These are phyloP conservation scores for Spongia lamella DNA, from an alignment of 37 sponge, comb jelly and placozoan genomes.

Conservation along the genomic window DNA sequence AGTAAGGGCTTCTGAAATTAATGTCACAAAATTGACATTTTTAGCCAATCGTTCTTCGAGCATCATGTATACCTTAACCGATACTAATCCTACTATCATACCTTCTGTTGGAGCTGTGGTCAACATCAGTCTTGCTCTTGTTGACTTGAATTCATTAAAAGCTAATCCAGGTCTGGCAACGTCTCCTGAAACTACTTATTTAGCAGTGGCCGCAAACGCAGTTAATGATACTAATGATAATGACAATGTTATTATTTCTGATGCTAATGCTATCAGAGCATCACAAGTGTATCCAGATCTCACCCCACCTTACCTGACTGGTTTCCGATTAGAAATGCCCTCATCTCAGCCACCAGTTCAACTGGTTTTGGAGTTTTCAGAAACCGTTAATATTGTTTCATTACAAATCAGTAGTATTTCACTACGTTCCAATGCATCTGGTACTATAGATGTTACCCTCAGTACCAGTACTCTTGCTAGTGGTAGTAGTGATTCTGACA, in stretches of 20 bases:
- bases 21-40: slow-evolving; percentile 35
- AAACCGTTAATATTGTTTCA: slow-evolving; percentile 77
- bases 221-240: slow-evolving; percentile 64
- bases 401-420: slow-evolving; percentile 34
- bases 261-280: slow-evolving; percentile 49
- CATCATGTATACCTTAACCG: slow-evolving; percentile 22
- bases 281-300: slow-evolving; percentile 53
- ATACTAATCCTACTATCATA: slow-evolving; percentile 15
- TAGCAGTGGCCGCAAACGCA: slow-evolving; percentile 53
- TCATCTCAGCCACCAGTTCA: slow-evolving; percentile 50
- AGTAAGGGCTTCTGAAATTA: slow-evolving; percentile 52
- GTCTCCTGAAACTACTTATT: slow-evolving; percentile 58
- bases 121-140: slow-evolving; percentile 23
- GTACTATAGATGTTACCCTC: slow-evolving; percentile 27
- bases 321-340: slow-evolving; percentile 72
- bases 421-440: slow-evolving; percentile 33
- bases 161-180: slow-evolving; percentile 59
- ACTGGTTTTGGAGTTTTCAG: slow-evolving; percentile 67
- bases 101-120: slow-evolving; percentile 46
- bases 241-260: slow-evolving; percentile 49
- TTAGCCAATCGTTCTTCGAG: slow-evolving; percentile 30
- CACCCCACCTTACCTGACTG: slow-evolving; percentile 53
- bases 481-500: slow-evolving; percentile 28
- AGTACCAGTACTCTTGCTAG: not conserved
- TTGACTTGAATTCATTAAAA: slow-evolving; percentile 63